phyloP scores from a whole-genome alignment of 2,888 invertebrate genomes.

The Ormyrus pomaceus region DNA sequence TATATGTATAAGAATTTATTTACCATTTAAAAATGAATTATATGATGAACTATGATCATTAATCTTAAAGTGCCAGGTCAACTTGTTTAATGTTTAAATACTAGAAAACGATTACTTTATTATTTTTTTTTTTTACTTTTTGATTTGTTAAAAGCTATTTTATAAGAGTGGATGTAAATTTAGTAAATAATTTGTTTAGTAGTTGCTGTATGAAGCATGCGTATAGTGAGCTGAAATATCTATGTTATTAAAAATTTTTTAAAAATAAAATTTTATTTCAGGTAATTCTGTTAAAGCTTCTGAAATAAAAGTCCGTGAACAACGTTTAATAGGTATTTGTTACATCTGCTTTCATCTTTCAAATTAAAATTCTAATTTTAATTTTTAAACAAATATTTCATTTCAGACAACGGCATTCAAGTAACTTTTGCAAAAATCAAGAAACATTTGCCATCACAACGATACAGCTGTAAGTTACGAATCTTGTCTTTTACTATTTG shows the following conservation, averaged over 20 bases:
- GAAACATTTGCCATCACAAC: constrained; percentile 18
- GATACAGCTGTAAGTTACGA: constrained; percentile 44
- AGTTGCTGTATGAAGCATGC: constrained; percentile 37
- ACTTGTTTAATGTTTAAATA: too few relatives aligned
- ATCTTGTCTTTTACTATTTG: too few relatives aligned
- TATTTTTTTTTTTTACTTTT: too few relatives aligned
- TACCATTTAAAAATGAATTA: too few relatives aligned
- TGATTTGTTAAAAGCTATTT: too few relatives aligned
- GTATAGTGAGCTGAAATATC: constrained; percentile 1
- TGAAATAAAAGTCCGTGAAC: not conserved
- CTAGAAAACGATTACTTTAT: too few relatives aligned
- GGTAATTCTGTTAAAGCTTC: not conserved
- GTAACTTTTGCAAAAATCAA: constrained; percentile 5
- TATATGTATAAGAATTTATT: too few relatives aligned
- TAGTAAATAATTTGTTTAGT: too few relatives aligned
- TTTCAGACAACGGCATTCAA: constrained; percentile 11
- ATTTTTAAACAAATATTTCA: not conserved
- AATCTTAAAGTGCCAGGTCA: too few relatives aligned
- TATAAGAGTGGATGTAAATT: too few relatives aligned
- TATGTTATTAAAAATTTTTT: constrained; percentile 10
- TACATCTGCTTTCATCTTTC: not conserved
- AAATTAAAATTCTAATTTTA: not conserved
- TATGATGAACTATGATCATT: too few relatives aligned
- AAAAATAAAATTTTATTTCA: constrained; percentile 36
- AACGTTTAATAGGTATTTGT: not conserved